phyloP scores from a whole-genome alignment of 2,797 vertebrate species.

The Dipus sagitta region DNA sequence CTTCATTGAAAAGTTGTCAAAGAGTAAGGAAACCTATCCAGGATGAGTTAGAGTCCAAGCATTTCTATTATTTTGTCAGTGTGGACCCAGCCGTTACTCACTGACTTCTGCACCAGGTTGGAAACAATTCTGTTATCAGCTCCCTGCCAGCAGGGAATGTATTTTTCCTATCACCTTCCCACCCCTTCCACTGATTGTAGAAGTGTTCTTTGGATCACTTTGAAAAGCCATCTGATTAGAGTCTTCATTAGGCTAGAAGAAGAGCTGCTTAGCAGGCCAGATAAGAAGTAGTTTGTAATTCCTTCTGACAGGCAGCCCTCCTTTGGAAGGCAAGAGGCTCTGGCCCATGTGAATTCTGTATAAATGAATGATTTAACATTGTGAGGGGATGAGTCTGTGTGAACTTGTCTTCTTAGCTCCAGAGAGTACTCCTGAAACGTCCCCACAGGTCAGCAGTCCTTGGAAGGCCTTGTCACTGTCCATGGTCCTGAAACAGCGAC shows the following conservation, averaged over 20 bases:
- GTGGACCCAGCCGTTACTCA: not conserved
- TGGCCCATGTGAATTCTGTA: not conserved
- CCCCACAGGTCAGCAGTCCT: not conserved
- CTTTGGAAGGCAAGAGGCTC: not conserved
- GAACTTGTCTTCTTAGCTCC: not conserved
- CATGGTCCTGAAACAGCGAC: not conserved
- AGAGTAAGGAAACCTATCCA: not conserved
- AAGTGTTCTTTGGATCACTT: conserved; percentile 79
- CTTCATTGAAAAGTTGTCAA: conserved; percentile 31
- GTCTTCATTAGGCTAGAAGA: conserved; percentile 79
- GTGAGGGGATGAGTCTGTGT: not conserved
- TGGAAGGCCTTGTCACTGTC: not conserved
- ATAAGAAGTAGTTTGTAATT: conserved; percentile 83
- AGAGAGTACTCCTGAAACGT: not conserved
- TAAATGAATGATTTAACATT: not conserved
- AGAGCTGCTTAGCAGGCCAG: conserved; percentile 72
- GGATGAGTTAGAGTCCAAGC: not conserved
- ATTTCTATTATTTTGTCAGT: conserved; percentile 35
- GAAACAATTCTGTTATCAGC: conserved; percentile 76
- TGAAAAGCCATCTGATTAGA: conserved; percentile 86
- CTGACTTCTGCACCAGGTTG: not conserved
- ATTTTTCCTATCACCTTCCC: conserved; percentile 57
- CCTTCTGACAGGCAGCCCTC: conserved; percentile 67
- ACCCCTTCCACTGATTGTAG: conserved; percentile 83
- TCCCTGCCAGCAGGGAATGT: conserved; percentile 65